Evolutionary conservation across 2,113 vertebrate species (phyloP).

Genomic region (Bostrychus sinensis): DNA sequence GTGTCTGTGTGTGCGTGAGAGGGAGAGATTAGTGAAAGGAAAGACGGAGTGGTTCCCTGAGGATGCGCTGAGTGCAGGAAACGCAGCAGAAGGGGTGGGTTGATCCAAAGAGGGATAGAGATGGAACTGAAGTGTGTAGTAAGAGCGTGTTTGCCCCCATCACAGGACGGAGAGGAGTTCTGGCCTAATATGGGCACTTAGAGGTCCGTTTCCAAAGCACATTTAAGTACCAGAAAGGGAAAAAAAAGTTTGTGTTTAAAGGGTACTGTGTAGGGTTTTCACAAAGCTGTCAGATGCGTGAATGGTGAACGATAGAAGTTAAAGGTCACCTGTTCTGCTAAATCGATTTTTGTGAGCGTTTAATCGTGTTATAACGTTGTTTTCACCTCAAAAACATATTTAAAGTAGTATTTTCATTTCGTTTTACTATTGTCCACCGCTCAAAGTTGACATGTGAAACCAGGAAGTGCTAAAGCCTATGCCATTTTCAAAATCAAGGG

Average conservation of each 20-base stretch:
- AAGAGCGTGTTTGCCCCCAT: conserved; percentile 25
- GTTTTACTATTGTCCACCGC: no score
- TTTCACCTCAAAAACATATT: no score
- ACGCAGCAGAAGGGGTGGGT: conserved; percentile 4
- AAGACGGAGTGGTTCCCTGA: conserved; percentile 24
- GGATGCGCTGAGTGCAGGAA: conserved; percentile 44
- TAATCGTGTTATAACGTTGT: no score
- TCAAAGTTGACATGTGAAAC: no score
- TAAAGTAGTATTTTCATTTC: no score
- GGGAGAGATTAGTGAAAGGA: conserved; percentile 20
- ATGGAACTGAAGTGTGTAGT: not conserved
- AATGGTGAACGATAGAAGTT: no score
- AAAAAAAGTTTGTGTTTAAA: not conserved
- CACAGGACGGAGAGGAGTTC: conserved; percentile 51
- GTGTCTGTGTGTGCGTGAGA: not conserved
- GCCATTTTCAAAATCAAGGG: no score
- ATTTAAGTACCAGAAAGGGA: not conserved
- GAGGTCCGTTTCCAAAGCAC: not conserved
- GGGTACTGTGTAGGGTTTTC: no score
- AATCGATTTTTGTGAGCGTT: no score
- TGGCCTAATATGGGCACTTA: conserved; percentile 71
- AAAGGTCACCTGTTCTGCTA: no score
- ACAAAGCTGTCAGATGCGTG: no score
- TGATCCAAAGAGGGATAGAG: not conserved
- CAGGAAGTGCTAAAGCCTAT: no score